Base-by-base conservation (phyloP, 2,888 invertebrate species). In the Steinernema carpocapsae region DNA sequence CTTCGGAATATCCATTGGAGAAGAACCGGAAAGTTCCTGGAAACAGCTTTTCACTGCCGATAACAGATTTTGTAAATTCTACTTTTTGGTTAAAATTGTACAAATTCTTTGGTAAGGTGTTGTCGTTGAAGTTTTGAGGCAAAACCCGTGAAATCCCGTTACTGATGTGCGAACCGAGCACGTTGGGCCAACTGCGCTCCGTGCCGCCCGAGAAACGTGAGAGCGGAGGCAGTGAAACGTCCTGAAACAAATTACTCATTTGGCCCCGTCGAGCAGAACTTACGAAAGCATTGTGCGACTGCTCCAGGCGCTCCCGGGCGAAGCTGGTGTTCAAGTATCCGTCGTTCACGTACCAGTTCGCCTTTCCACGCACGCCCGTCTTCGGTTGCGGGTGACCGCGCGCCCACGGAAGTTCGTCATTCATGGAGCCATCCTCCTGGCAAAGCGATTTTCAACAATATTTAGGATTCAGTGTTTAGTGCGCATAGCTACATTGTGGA, bases 321-420 rank as follows among this genome's bases (percentile, higher is more conserved):
- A 64, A 64, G 14, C 32, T 32, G 3, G 64, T 64, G 64, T 64
- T 64, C 29, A 64, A 29, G 29, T 64, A 64, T 14, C 64, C 64
- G 26, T 64, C 64, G 64, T 64, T 64, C 43, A 72, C 59, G n/a
- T 74, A 71, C 80, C 80, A 80, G 29, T 37, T 71, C 17, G 32
- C 32, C 17, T 76, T 74, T 12, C 78, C 80, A 14, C 80, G 76
- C 32, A 78, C 74, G 22, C 79, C 79, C 71, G 71, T 75, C 52
- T 72, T 74, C 14, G 80, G 80, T 64, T 80, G 80, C 17, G 78
- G 80, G 70, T 76, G 79, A 6, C 81, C 80, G n/a, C 78, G 74
- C 6, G 81, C 78, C 80, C 80, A 80, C 4, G 80, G 80, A 10
- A 81, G 71, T n/a, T 75, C 76, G 51, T 71, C 56, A 43, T 48